Evolutionary conservation across 1,140 invertebrate genomes (phyloP), one percentile per base, ranked within the genome.

Genomic region (Lepidurus apus): DNA sequence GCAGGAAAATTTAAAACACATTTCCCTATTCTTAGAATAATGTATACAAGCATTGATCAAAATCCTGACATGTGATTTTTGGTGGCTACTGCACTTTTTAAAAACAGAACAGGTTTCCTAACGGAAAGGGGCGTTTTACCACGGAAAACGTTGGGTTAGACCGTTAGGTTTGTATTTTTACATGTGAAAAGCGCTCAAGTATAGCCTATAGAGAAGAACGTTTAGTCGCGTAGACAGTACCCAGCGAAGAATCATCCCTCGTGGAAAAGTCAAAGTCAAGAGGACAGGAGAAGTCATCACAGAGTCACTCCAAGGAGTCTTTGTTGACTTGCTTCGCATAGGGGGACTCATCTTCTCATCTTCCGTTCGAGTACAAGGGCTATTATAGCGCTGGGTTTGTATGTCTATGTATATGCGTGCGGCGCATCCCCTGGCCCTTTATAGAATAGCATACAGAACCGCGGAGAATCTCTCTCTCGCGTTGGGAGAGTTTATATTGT

Each of bases 401-500:
- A 17, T 65, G 21, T 34, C 34, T 34, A 2, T 65, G 17, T 65
- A 21, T 65, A 65, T 65, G 53, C 53, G 53, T 65, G 53, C 53
- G 53, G 53, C 53, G 21, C 13, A 65, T 65, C 53, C 53, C 53
- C 53, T 65, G 34, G 34, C 34, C 47, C 21, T 13, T 65, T 4
- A 65, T 65, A 4, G 53, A 65, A 65, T 13, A n/a, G 21, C 17
- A 65, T 21, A 65, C 53, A 65, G 21, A 65, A 65, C 53, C 53
- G 53, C 53, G 53, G 53, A 65, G 21, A 65, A 65, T 65, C 21
- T 65, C 34, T 17, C n/a, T 65, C 53, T 65, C 45, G 17, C 17
- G 17, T n/a, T 65, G 53, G 47, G 53, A 65, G 53, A 65, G 53
- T 65, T 65, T 65, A 65, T 65, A 65, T 65, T 65, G 53, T 65